A percentile compares a stretch with the other conserved stretches of the same genome.
phyloP scores from a whole-genome alignment of 2,888 invertebrate genomes.

The Stramonita haemastoma region DNA sequence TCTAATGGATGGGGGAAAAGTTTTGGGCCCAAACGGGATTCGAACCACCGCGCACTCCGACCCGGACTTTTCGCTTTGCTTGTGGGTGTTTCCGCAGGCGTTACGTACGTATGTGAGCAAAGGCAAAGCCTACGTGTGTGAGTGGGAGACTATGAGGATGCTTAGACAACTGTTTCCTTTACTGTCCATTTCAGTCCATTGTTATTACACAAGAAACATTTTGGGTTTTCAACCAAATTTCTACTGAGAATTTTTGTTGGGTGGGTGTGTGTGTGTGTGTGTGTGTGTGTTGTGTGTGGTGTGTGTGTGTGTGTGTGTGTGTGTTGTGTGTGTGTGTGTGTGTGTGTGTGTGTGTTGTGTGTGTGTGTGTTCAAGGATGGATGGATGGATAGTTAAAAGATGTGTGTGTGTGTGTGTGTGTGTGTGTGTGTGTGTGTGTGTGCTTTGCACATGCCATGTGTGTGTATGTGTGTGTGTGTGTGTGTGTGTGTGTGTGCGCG shows the following conservation, averaged over 20 bases:
- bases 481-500: background rate
- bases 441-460: background rate
- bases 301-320: constrained; percentile 18
- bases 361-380: constrained; percentile 16
- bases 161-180: background rate
- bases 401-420: constrained; percentile 19
- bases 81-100: too few relatives aligned
- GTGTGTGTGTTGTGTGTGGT: constrained; percentile 9
- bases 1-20: too few relatives aligned
- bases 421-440: constrained; percentile 2
- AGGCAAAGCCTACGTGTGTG: background rate
- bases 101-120: too few relatives aligned
- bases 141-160: background rate
- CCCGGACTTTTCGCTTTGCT: too few relatives aligned
- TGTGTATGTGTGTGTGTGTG: constrained; percentile 16
- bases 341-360: background rate
- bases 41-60: too few relatives aligned
- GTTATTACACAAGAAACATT: too few relatives aligned
- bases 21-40: too few relatives aligned
- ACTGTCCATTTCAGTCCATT: background rate
- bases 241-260: background rate
- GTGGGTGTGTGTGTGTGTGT: constrained; percentile 24
- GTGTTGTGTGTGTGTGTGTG: background rate
- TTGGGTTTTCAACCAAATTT: too few relatives aligned
- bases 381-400: background rate